Evolutionary conservation across 2,797 vertebrate species (phyloP).

Genomic region (Leucoraja ocellata): DNA sequence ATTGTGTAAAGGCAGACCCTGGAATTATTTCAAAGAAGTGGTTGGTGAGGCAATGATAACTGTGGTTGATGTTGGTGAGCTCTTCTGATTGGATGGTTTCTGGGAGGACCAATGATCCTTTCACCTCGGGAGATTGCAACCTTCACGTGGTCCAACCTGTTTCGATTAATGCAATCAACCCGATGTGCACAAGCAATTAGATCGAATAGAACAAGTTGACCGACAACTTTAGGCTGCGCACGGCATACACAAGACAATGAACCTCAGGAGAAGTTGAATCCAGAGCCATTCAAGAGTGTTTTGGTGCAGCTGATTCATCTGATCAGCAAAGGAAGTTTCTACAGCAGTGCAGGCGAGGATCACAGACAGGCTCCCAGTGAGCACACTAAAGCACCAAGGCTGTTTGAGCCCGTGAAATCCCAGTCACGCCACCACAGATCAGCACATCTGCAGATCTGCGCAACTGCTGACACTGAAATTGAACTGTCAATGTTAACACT

Average conservation of each 20-base stretch:
- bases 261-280: not conserved
- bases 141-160: too few species aligned
- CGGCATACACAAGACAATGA: too few species aligned
- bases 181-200: too few species aligned
- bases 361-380: not conserved
- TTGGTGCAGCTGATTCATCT: not conserved
- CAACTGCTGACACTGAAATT: not conserved
- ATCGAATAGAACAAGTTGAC: too few species aligned
- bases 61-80: not conserved
- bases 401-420: not conserved
- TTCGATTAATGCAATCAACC: too few species aligned
- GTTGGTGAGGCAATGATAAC: not conserved
- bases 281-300: not conserved
- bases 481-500: not conserved
- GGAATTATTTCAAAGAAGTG: not conserved
- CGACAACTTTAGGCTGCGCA: too few species aligned
- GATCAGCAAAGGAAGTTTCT: not conserved
- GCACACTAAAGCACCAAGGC: not conserved
- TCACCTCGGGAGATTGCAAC: not conserved
- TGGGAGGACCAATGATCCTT: not conserved
- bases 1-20: not conserved
- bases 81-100: not conserved
- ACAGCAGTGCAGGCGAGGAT: not conserved
- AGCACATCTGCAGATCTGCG: not conserved
- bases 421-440: not conserved